Evolutionary conservation across 2,113 vertebrate genomes (phyloP), one percentile per base, ranked within the genome.

Genomic region (Halichoerus grypus): DNA sequence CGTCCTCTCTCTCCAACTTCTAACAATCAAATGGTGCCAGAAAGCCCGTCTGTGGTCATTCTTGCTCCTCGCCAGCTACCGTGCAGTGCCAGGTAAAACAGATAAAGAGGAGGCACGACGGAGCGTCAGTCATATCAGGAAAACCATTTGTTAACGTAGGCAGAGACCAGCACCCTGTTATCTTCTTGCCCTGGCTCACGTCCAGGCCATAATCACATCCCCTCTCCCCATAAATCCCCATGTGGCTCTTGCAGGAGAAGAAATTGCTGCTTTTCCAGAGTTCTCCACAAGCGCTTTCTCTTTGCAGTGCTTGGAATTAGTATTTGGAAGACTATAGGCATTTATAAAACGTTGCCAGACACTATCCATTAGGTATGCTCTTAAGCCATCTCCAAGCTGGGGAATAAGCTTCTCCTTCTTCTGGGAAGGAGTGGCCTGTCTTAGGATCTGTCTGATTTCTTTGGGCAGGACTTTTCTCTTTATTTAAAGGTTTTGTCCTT

Each of bases 401-500:
- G 19, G 16, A 81, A 57, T 57, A 89, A 76, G 22, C 22, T 96
- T 61, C 69, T 55, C 3, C 9, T 61, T 57, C 42, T 26, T 65
- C 6, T 39, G 57, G 88, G 61, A 96, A 61, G 77, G 18, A 80
- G 21, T 63, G 28, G 7, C 10, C 24, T 91, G 26, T 80, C 69
- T 86, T 57, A 67, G 42, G 42, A 22, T 81, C 59, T 69, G 63
- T 76, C 88, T 79, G 79, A 53, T 92, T 92, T 95, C 61, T 83
- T 9, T 36, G 59, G 65, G n/a, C 0, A 31, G 21, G 39, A n/a
- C 26, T 83, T 85, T 81, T 71, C 67, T 86, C n/a, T 93, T 57
- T 91, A 84, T 65, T 82, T 96, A 69, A 83, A 90, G 59, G 14
- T 36, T 74, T 7, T 87, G 5, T 94, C 61, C 79, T 83, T 93